A percentile compares a stretch with the other conserved stretches of the same genome.
phyloP scores from a whole-genome alignment of 2,888 invertebrate genomes.

The Conchocele bisecta region DNA sequence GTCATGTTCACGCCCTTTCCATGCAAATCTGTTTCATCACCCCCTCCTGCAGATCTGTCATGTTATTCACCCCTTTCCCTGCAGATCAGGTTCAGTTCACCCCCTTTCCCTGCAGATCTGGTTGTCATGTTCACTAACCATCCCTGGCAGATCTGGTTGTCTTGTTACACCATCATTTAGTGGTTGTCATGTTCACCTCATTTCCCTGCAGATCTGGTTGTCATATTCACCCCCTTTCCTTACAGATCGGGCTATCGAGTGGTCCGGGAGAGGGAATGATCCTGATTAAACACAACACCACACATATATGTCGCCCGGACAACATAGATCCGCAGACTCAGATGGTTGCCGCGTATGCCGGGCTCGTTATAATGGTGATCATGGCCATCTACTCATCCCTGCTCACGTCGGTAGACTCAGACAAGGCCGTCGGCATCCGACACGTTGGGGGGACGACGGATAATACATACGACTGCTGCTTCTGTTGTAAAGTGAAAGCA shows the following conservation, averaged over 20 bases:
- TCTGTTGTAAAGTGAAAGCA: slow-evolving; percentile 70
- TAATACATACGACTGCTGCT: slow-evolving; percentile 63
- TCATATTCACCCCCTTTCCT: no score
- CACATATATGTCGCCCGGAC: slow-evolving; percentile 70
- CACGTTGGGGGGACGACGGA: no score
- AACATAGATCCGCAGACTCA: slow-evolving; percentile 75
- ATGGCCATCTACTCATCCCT: slow-evolving; percentile 82
- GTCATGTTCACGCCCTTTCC: no score
- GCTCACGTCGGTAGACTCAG: no score
- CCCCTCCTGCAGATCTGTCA: no score
- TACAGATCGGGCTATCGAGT: slow-evolving; percentile 50
- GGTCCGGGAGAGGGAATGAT: slow-evolving; percentile 59
- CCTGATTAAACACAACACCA: slow-evolving; percentile 24
- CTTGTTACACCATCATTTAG: not conserved
- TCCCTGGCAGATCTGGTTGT: not conserved
- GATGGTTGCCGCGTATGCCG: slow-evolving; percentile 82
- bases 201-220: not conserved
- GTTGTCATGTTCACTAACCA: no score
- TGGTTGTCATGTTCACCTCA: not conserved
- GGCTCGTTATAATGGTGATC: slow-evolving; percentile 82
- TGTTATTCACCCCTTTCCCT: no score
- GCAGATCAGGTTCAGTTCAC: not conserved
- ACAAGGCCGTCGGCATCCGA: no score
- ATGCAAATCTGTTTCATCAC: no score
- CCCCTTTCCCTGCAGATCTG: no score